Conservation (phyloP, 2,888 invertebrate genomes). For the Ctenicera cuprea region DNA sequence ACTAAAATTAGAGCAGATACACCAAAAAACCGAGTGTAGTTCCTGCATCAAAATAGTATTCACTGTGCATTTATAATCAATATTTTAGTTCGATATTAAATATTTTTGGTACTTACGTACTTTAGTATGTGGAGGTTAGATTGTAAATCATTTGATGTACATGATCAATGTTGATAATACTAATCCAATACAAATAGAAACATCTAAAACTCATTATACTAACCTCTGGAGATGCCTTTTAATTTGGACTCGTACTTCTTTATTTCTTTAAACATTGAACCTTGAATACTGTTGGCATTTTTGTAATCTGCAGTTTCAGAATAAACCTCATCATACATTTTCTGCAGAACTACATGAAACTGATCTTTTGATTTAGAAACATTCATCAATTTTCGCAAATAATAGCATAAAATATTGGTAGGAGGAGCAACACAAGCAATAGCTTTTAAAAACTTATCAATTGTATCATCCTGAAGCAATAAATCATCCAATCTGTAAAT, state of each 20-base stretch:
- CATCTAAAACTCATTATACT: too few species aligned
- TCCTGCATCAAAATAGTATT: too few species aligned
- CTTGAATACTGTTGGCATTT: slow-evolving; percentile 63
- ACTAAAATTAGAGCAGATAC: too few species aligned
- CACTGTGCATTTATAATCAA: too few species aligned
- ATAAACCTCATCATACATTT: slow-evolving; percentile 58
- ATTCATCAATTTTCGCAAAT: slow-evolving; percentile 65
- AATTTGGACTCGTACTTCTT: slow-evolving; percentile 58
- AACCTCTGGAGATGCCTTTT: slow-evolving; percentile 52
- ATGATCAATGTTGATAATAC: too few species aligned
- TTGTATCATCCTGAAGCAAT: slow-evolving; percentile 62
- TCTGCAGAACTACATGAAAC: slow-evolving; percentile 38
- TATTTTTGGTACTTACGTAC: too few species aligned
- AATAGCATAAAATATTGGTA: slow-evolving; percentile 67
- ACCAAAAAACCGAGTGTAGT: too few species aligned
- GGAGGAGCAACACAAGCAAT: slow-evolving; percentile 73
- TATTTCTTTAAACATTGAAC: slow-evolving; percentile 67
- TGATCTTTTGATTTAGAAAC: slow-evolving; percentile 38
- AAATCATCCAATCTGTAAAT: slow-evolving; percentile 65
- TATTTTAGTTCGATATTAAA: too few species aligned
- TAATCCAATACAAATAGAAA: too few species aligned
- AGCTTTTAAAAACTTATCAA: slow-evolving; percentile 71
- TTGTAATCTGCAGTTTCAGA: slow-evolving; percentile 54
- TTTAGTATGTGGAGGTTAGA: too few species aligned
- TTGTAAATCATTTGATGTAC: too few species aligned